Evolutionary conservation across 2,797 vertebrate genomes (phyloP), one percentile per base, ranked within the genome.

Genomic region (Eulemur albifrons): DNA sequence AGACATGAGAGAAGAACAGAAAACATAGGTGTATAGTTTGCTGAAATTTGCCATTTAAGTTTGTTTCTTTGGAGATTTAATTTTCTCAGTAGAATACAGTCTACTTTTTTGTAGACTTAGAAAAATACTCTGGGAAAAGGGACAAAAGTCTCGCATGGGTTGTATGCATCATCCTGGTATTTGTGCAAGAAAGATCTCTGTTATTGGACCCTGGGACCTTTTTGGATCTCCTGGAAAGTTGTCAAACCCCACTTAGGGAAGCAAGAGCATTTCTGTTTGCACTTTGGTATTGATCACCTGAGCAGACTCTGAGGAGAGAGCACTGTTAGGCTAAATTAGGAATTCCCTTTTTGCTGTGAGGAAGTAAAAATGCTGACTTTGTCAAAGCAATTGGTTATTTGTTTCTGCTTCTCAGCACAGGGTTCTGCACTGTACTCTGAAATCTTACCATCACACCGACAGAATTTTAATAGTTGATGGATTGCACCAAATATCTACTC

Each of bases 401-500:
- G 14, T 92, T 94, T 95, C 93, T 95, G 69, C 50, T 65, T 76
- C 83, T 67, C 76, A 76, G 79, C 23, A 30, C 94, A 86, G 38
- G 86, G 81, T 77, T 90, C 73, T 67, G 9, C 72, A 40, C 75
- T 97, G 5, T 81, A 92, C 52, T 86, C 80, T 97, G 88, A 97
- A 97, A 97, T 97, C 50, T 88, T 35, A 81, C 50, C 4, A 18
- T 80, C 77, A 86, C 54, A 35, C 88, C 93, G 59, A 59, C 87
- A 97, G 43, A 88, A 79, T 95, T 97, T 97, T 97, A 96, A 97
- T 70, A 96, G 91, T 80, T 97, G 97, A 96, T 85, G 96, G 92
- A 96, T 79, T 93, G 59, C 45, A 63, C 43, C 61, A 59, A 8
- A 6, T 79, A 80, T 59, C 85, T 79, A 52, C 25, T 94, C 94